Evolutionary conservation across 1,140 invertebrate species (phyloP).

Genomic region (Lineus longissimus): DNA sequence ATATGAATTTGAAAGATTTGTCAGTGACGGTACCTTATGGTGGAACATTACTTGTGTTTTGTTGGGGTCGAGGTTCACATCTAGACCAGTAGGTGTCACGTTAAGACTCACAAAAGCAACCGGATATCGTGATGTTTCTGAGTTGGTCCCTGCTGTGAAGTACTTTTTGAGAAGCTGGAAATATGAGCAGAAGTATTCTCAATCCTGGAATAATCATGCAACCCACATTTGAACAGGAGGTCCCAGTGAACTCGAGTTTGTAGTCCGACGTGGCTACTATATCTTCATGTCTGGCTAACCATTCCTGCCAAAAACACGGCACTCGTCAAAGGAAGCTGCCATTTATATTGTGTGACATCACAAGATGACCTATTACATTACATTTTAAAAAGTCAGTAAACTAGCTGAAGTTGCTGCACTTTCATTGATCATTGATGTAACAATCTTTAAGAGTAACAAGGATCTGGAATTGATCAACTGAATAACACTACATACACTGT

Average conservation of each 20-base stretch:
- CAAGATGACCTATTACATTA: not conserved
- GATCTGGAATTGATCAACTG: too few relatives aligned
- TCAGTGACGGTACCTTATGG: conserved; percentile 58
- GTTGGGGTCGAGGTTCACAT: conserved; percentile 67
- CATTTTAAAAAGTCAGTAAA: not conserved
- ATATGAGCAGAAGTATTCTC: conserved; percentile 3
- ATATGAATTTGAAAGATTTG: too few relatives aligned
- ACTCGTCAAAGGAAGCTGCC: too few relatives aligned
- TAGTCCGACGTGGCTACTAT: not conserved
- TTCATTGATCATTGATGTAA: too few relatives aligned
- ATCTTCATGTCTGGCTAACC: not conserved
- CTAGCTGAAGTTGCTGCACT: not conserved
- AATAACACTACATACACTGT: too few relatives aligned
- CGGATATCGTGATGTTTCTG: conserved; percentile 31
- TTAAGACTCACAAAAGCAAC: conserved; percentile 51
- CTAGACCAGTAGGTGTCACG: conserved; percentile 55
- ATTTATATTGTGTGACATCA: too few relatives aligned
- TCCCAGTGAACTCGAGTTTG: not conserved
- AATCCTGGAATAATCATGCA: not conserved
- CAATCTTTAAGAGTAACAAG: too few relatives aligned
- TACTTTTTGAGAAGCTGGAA: conserved; percentile 52
- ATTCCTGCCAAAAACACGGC: too few relatives aligned
- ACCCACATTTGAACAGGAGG: not conserved
- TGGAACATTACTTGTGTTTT: conserved; percentile 62
- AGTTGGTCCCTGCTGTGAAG: conserved; percentile 28